Evolutionary conservation across 2,113 vertebrate species (phyloP).

Genomic region (Sarotherodon lohbergeri): DNA sequence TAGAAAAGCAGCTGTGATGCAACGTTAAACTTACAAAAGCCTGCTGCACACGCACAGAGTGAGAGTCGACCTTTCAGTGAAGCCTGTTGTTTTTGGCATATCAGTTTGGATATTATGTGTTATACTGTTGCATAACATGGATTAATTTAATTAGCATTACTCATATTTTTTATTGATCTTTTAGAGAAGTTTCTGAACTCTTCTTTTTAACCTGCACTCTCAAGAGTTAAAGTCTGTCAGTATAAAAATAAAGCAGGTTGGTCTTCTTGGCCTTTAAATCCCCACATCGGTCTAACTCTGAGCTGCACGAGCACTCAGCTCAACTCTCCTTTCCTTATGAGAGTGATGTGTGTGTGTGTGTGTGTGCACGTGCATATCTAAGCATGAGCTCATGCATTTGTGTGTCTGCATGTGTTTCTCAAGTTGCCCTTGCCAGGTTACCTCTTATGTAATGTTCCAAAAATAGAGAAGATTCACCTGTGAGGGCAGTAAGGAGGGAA

Average conservation of each 20-base stretch:
- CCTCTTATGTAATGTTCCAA: conserved; percentile 34
- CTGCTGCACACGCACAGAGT: neutral
- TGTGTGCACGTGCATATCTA: neutral
- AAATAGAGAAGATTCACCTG: conserved; percentile 57
- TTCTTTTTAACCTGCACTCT: neutral
- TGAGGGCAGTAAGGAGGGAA: neutral
- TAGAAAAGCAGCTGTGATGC: neutral
- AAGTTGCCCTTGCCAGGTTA: conserved; percentile 38
- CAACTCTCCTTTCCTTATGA: neutral
- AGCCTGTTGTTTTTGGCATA: neutral
- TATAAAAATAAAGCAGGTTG: neutral
- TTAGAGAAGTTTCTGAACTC: neutral
- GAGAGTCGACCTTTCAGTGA: neutral
- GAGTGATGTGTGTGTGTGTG: neutral
- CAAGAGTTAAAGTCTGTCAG: neutral
- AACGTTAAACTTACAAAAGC: neutral
- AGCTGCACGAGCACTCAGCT: neutral
- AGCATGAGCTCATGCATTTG: neutral
- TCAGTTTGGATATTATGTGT: neutral
- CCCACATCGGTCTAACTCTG: neutral
- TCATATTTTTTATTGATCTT: neutral
- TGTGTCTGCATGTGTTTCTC: neutral
- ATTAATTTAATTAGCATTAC: neutral
- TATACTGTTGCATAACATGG: neutral
- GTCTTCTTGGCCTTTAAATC: conserved; percentile 13